phyloP scores from a whole-genome alignment of 2,797 vertebrate species.

The Telmatherina bonti region DNA sequence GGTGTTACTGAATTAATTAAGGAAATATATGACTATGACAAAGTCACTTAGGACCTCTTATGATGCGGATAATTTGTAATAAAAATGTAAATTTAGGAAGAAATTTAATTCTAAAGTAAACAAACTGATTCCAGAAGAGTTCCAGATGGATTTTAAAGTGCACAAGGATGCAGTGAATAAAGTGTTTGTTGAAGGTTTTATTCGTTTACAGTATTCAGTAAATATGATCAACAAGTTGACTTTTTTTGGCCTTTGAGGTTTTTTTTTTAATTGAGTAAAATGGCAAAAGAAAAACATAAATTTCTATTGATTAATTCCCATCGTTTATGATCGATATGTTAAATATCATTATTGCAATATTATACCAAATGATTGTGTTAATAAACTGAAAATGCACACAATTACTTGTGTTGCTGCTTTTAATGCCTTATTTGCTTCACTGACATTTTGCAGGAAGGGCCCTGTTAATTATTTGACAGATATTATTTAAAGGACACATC shows the following conservation, averaged over 20 bases:
- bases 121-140: neutral
- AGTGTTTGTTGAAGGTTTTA: neutral
- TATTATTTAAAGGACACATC: conserved; percentile 65
- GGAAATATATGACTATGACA: no score
- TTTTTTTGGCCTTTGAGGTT: neutral
- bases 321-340: neutral
- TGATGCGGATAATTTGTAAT: neutral
- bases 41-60: no score
- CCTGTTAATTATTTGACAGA: conserved; percentile 59
- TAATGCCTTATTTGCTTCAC: conserved; percentile 32
- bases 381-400: neutral
- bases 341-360: neutral
- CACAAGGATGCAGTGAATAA: neutral
- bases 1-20: no score
- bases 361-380: neutral
- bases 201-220: neutral
- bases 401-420: conserved; percentile 18
- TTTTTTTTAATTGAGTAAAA: neutral
- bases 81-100: neutral
- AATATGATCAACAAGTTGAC: neutral
- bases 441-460: conserved; percentile 47
- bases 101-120: neutral
- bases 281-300: neutral
- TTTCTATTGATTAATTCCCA: neutral
- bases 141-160: neutral